These are phyloP conservation scores for Drosophila biarmipes DNA, from an alignment of 1,140 invertebrate species.

Conservation along the genomic window DNA sequence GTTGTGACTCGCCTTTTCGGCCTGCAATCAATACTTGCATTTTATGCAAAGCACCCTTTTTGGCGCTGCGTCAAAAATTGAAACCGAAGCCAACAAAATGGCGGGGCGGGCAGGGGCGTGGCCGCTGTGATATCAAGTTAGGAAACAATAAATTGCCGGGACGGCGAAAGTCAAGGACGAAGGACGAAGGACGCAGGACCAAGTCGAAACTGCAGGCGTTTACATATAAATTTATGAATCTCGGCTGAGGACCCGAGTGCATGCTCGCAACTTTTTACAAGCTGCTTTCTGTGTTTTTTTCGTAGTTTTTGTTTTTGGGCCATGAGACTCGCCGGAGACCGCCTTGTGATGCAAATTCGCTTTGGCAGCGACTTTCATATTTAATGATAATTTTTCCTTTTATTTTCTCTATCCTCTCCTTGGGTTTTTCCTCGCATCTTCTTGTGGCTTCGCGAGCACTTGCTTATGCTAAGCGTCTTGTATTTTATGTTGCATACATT, in stretches of 20 bases:
- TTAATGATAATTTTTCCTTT: constrained; percentile 78
- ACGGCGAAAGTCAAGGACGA: constrained; percentile 54
- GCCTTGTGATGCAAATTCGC: constrained; percentile 81
- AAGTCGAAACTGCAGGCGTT: constrained; percentile 55
- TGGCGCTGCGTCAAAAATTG: constrained; percentile 71
- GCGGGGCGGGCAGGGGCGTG: constrained; percentile 47
- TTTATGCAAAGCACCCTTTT: constrained; percentile 71
- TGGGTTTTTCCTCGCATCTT: constrained; percentile 16
- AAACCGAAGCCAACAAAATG: constrained; percentile 29
- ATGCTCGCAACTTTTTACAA: constrained; percentile 65
- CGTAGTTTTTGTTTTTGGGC: constrained; percentile 10
- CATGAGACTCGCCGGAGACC: constrained; percentile 72
- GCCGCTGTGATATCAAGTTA: constrained; percentile 67
- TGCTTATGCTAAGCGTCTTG: constrained; percentile 78
- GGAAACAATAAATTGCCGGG: constrained; percentile 73
- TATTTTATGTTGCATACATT: constrained; percentile 74
- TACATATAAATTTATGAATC: constrained; percentile 78
- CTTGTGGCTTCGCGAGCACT: constrained; percentile 49
- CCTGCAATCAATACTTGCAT: constrained; percentile 66
- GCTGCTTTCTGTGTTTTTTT: constrained; percentile 26
- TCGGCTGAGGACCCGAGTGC: constrained; percentile 51
- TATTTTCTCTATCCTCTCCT: constrained; percentile 17
- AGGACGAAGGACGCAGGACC: constrained; percentile 9
- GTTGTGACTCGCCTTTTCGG: constrained; percentile 48
- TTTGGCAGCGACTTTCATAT: constrained; percentile 80